Conservation (phyloP, 2,888 invertebrate species). For the Disparrhopalites patrizii region DNA sequence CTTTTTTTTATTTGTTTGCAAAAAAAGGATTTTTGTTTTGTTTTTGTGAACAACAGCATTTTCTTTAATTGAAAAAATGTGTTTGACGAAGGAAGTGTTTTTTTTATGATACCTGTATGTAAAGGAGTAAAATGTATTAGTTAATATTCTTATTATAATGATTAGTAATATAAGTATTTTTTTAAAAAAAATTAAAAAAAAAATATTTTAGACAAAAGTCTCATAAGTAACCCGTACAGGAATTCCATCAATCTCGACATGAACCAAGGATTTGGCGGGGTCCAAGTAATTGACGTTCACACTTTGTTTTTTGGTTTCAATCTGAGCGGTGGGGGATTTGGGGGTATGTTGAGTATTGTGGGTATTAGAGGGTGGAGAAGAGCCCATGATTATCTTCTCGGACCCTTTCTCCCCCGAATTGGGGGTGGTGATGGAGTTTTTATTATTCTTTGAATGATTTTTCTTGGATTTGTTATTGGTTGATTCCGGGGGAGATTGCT, state of each 20-base stretch:
- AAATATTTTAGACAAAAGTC: conserved; percentile 20
- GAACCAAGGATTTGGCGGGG: conserved; percentile 17
- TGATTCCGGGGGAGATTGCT: too few relatives aligned
- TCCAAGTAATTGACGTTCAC: conserved; percentile 19
- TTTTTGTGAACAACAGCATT: too few relatives aligned
- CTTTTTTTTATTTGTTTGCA: too few relatives aligned
- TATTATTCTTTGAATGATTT: conserved; percentile 8
- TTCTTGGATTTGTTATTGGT: background rate
- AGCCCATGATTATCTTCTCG: background rate
- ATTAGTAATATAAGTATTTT: too few relatives aligned
- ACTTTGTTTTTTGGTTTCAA: conserved; percentile 16
- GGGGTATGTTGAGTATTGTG: conserved; percentile 8
- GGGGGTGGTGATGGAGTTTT: background rate
- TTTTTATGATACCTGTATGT: too few relatives aligned
- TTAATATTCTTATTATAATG: too few relatives aligned
- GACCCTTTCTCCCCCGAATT: too few relatives aligned
- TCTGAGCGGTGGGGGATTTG: background rate
- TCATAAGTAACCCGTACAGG: conserved; percentile 23
- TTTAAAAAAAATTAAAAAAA: background rate
- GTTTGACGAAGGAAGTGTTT: too few relatives aligned
- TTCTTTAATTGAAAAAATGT: too few relatives aligned
- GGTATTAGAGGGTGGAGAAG: too few relatives aligned
- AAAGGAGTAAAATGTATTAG: too few relatives aligned
- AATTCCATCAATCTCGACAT: conserved; percentile 25
- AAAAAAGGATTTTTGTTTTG: background rate